Evolutionary conservation across 92 coral and sea anemone genomes (phyloP).

Genomic region (Palythoa grandiflora): DNA sequence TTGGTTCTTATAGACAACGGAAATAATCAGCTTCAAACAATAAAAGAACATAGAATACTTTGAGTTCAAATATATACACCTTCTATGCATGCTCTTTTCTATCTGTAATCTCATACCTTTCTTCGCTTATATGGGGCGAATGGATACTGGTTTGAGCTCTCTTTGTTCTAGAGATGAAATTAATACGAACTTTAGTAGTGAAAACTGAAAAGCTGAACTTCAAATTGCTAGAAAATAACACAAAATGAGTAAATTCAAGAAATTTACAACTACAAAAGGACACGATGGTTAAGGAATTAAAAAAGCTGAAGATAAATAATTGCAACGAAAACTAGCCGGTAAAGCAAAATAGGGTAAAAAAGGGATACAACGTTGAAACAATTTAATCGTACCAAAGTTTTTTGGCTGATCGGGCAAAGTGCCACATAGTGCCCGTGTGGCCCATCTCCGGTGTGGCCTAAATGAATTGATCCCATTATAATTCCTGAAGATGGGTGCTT

Average conservation of each 20-base stretch:
- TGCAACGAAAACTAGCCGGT: slow-evolving; percentile 16
- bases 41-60: slow-evolving; percentile 5
- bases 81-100: slow-evolving; percentile 14
- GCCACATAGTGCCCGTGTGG: slow-evolving; percentile 15
- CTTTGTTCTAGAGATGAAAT: slow-evolving; percentile 13
- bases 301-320: slow-evolving; percentile 8
- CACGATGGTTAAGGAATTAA: slow-evolving; percentile 7
- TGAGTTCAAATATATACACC: slow-evolving; percentile 10
- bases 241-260: slow-evolving; percentile 9
- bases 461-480: slow-evolving; percentile 6
- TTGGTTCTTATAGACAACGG: slow-evolving; percentile 4
- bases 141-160: slow-evolving; percentile 12
- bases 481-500: slow-evolving; percentile 12
- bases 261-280: slow-evolving; percentile 12
- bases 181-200: slow-evolving; percentile 10
- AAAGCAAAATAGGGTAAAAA: slow-evolving; percentile 12
- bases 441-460: slow-evolving; percentile 18
- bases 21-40: slow-evolving; percentile 5
- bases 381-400: slow-evolving; percentile 6
- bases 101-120: slow-evolving; percentile 3
- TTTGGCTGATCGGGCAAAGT: slow-evolving; percentile 16
- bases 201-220: slow-evolving; percentile 13
- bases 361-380: slow-evolving; percentile 12
- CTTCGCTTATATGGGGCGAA: slow-evolving; percentile 5
- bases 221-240: slow-evolving; percentile 9